Conservation (phyloP, 2,113 vertebrate species). For the Collichthys lucidus region DNA sequence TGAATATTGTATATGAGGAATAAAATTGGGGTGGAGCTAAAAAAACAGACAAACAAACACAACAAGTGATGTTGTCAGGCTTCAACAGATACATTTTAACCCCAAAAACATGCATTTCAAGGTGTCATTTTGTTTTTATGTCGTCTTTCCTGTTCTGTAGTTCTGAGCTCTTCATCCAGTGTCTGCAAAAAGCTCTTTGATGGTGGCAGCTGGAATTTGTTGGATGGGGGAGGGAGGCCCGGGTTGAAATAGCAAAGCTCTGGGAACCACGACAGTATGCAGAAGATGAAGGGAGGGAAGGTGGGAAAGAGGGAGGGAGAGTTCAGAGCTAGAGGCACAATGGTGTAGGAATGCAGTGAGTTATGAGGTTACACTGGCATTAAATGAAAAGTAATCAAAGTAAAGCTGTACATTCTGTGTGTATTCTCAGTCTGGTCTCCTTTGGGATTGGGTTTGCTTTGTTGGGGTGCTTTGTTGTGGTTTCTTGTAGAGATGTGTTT, state of each 20-base stretch:
- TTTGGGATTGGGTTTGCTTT: not conserved
- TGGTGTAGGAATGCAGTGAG: slow-evolving; percentile 46
- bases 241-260: slow-evolving; percentile 72
- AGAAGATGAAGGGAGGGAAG: slow-evolving; percentile 58
- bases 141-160: slow-evolving; percentile 22
- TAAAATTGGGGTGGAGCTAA: not conserved
- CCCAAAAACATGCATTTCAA: not conserved
- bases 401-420: slow-evolving; percentile 13
- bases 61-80: not conserved
- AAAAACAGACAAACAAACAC: not conserved
- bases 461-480: slow-evolving; percentile 12
- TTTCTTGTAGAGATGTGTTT: not conserved
- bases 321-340: slow-evolving; percentile 17
- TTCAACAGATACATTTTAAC: not conserved
- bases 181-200: slow-evolving; percentile 67
- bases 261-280: slow-evolving; percentile 61
- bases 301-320: slow-evolving; percentile 17
- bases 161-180: slow-evolving; percentile 20
- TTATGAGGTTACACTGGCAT: slow-evolving; percentile 48
- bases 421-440: slow-evolving; percentile 26
- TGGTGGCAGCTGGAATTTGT: slow-evolving; percentile 75
- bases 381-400: slow-evolving; percentile 39
- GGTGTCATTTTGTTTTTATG: not conserved
- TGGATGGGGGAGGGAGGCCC: slow-evolving; percentile 55
- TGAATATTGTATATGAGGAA: not conserved